These are phyloP conservation scores for Serrognathus titanus DNA, from an alignment of 2,888 invertebrate species.

Conservation along the genomic window DNA sequence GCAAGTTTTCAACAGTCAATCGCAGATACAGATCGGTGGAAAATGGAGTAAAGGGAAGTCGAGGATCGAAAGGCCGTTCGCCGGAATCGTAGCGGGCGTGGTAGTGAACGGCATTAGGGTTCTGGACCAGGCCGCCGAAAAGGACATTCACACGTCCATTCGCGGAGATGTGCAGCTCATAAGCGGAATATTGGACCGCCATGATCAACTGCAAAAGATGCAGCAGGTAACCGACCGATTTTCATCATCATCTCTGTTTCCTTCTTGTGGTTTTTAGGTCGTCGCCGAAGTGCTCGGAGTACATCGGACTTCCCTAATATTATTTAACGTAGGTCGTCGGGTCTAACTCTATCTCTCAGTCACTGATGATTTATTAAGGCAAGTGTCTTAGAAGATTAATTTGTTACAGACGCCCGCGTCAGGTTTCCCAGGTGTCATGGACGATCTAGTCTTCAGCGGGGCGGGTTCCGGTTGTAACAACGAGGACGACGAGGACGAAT, in stretches of 20 bases:
- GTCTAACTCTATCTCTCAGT: background rate
- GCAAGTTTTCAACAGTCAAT: conserved; percentile 85
- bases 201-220: conserved; percentile 77
- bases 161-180: conserved; percentile 82
- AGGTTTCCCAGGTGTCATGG: conserved; percentile 72
- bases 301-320: background rate
- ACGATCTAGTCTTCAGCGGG: conserved; percentile 89
- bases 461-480: conserved; percentile 88
- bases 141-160: conserved; percentile 72
- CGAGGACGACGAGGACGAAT: conserved; percentile 88
- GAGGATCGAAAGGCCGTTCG: conserved; percentile 73
- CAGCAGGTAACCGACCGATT: conserved; percentile 62
- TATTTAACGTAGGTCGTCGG: background rate
- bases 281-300: background rate
- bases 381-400: conserved; percentile 1
- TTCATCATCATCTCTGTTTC: too few species aligned
- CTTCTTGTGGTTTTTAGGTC: background rate
- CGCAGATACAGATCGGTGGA: conserved; percentile 85
- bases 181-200: conserved; percentile 70
- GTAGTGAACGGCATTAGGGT: conserved; percentile 83
- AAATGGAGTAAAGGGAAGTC: conserved; percentile 68
- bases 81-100: conserved; percentile 85
- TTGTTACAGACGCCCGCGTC: conserved; percentile 74
- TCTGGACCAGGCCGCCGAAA: conserved; percentile 80
- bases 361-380: background rate